A percentile compares a stretch with the other conserved stretches of the same genome.
These are phyloP conservation scores for Prionace glauca DNA, from an alignment of 2,797 vertebrate species.

Conservation along the genomic window DNA sequence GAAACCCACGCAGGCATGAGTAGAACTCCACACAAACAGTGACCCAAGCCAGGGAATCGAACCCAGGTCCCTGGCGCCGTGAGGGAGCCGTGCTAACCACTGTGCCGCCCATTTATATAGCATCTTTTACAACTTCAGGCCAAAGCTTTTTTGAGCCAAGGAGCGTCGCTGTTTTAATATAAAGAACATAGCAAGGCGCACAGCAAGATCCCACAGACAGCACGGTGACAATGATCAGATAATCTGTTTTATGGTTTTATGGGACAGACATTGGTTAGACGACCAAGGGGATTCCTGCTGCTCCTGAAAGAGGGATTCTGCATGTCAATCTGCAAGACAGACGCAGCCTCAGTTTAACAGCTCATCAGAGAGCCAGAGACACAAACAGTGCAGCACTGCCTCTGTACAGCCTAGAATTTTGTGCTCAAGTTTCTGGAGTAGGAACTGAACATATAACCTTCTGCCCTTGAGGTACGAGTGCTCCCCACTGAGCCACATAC, in stretches of 20 bases:
- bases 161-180: not conserved
- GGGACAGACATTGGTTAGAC: not conserved
- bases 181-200: not conserved
- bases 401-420: not conserved
- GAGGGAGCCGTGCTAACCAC: too few species aligned
- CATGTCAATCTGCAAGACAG: not conserved
- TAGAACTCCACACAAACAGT: too few species aligned
- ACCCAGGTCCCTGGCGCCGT: too few species aligned
- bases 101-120: too few species aligned
- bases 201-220: not conserved
- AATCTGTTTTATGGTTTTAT: not conserved
- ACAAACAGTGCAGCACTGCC: not conserved
- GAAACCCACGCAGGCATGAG: too few species aligned
- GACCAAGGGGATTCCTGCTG: too few species aligned
- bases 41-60: too few species aligned
- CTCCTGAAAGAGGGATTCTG: not conserved
- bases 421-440: too few species aligned
- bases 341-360: not conserved
- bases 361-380: not conserved
- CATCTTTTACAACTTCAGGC: not conserved
- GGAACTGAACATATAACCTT: not conserved
- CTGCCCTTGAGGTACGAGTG: too few species aligned
- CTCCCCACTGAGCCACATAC: not conserved
- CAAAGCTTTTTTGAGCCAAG: not conserved
- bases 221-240: not conserved